A percentile compares a stretch with the other conserved stretches of the same genome.
These are phyloP conservation scores for Xyliphius kryptos DNA, from an alignment of 2,113 vertebrate species.

Conservation along the genomic window DNA sequence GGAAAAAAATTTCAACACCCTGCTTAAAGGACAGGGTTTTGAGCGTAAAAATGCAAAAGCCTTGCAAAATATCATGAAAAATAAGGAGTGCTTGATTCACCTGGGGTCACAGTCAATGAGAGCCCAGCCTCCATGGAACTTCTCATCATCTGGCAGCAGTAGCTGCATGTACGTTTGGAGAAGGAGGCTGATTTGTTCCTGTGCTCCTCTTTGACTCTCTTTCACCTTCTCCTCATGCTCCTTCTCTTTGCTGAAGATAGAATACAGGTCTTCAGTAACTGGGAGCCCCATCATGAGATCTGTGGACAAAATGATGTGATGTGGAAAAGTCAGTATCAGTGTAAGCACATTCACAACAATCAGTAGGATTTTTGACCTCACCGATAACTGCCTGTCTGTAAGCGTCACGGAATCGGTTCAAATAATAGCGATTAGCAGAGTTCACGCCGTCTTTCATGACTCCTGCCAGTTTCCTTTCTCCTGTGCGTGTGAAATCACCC, in stretches of 20 bases:
- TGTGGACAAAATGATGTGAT: too few species aligned
- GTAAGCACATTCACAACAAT: too few species aligned
- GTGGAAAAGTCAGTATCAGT: too few species aligned
- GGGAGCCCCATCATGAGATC: constrained; percentile 97
- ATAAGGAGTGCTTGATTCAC: constrained; percentile 55
- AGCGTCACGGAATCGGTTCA: constrained; percentile 95
- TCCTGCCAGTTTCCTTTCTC: constrained; percentile 90
- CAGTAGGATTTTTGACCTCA: constrained; percentile 61
- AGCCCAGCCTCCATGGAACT: constrained; percentile 96
- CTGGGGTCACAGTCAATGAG: constrained; percentile 96
- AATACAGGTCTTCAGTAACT: constrained; percentile 96
- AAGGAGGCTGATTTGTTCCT: constrained; percentile 88
- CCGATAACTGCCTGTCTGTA: constrained; percentile 97
- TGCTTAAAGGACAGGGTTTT: too few species aligned
- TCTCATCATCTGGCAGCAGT: constrained; percentile 83
- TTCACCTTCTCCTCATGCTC: constrained; percentile 92
- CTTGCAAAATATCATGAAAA: too few species aligned
- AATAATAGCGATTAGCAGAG: constrained; percentile 96
- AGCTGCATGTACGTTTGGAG: constrained; percentile 96
- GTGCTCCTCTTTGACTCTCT: constrained; percentile 82
- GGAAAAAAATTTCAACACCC: too few species aligned
- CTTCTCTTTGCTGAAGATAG: constrained; percentile 97
- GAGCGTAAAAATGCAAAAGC: too few species aligned
- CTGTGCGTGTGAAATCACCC: constrained; percentile 97
- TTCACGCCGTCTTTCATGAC: constrained; percentile 99